Percentiles rank a stretch among this genome's conserved stretches.
Conservation (phyloP, 37 sponge, comb jelly and placozoan genomes). For the Hormiphora californensis region DNA sequence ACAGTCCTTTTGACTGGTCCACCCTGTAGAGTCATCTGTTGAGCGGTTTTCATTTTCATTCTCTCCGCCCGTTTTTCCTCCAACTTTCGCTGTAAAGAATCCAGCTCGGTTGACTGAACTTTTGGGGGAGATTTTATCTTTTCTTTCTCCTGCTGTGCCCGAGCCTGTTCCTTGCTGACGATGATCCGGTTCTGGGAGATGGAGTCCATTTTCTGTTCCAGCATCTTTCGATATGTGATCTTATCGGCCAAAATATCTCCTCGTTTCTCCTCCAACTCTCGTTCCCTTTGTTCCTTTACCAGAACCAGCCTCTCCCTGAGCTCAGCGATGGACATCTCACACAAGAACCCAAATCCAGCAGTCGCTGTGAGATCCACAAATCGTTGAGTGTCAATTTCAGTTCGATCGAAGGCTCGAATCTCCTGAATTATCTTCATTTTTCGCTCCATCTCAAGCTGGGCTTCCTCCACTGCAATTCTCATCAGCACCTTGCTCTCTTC, state of each 20-base stretch:
- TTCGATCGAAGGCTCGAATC: constrained; percentile 91
- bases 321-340: constrained; percentile 96
- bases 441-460: constrained; percentile 75
- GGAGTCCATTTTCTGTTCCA: constrained; percentile 20
- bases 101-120: not conserved
- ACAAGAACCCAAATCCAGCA: constrained; percentile 71
- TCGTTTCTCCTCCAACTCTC: constrained; percentile 76
- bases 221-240: constrained; percentile 29
- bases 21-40: not conserved
- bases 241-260: constrained; percentile 75
- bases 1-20: constrained; percentile 27
- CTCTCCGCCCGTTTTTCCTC: constrained; percentile 72
- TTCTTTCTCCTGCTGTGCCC: constrained; percentile 1
- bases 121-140: constrained; percentile 39
- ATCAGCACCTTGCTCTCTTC: constrained; percentile 81
- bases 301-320: constrained; percentile 74
- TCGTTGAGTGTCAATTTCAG: constrained; percentile 69
- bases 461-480: constrained; percentile 86
- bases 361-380: constrained; percentile 91
- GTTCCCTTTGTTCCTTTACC: constrained; percentile 66
- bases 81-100: constrained; percentile 63
- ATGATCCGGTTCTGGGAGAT: constrained; percentile 33
- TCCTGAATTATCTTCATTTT: constrained; percentile 87
- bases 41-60: not conserved
- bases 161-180: constrained; percentile 21